Base-by-base conservation (phyloP, 2,888 invertebrate species). In the Ormyrus labotus region DNA sequence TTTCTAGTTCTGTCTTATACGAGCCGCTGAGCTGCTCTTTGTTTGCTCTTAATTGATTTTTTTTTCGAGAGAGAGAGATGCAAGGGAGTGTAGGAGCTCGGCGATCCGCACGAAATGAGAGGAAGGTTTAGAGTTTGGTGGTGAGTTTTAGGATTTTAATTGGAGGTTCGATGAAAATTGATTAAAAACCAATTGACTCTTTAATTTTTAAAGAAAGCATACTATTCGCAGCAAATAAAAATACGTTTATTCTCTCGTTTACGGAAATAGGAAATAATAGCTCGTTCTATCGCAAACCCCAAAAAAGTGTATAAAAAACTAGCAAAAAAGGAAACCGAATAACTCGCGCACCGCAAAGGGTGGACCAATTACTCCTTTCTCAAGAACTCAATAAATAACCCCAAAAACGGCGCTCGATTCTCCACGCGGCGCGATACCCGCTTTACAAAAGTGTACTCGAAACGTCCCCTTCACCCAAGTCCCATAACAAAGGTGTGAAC, bases 41-140 rank as follows among this genome's bases (percentile, higher is more conserved):
- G 80, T 82, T 80, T 74, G 70, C 70, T 69, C 77, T 77, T 82
- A 80, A 82, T 82, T 82, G 77, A 82, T 80, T 78, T 58, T 78
- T 55, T 45, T 47, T n/a, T 55, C 34, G 19, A 47, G 45, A n/a
- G 5, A 10, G 45, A 34, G 57, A 34, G 69, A 64, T 69, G 47
- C 34, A 69, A 64, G 55, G 34, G 4, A 72, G 7, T 45, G 61
- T 60, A 48, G 53, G 8, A 4, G 34, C 5, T 9, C n/a, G 5
- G 2, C 53, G 53, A 67, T 67, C 65, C 71, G 71, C 65, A 11
- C 50, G 51, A 78, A 78, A 78, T 71, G 47, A 5, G 50, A 47
- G 45, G 48, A 45, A 45, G 11, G 47, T 70, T 58, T 70, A 6
- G 10, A 51, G 4, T 58, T 57, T 50, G 9, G 34, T n/a, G 34